Percentiles rank a stretch among this genome's conserved stretches.
Conservation (phyloP, 2,888 invertebrate genomes). For the Agriotes lineatus region DNA sequence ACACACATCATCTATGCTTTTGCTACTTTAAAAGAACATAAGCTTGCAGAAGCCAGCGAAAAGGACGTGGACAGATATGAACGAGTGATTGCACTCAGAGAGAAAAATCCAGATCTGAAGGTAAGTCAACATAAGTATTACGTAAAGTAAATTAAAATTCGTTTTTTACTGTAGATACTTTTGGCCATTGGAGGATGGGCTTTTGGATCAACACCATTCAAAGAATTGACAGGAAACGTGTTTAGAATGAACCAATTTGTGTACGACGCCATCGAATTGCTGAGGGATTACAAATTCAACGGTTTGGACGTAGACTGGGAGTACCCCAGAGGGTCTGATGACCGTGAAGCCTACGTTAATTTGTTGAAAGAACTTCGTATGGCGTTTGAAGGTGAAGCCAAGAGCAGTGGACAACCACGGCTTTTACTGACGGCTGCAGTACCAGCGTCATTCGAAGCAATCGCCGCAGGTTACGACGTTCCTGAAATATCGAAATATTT, state of each 20-base stretch:
- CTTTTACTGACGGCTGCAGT: constrained; percentile 82
- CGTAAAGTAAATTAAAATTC: background rate
- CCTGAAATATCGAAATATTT: constrained; percentile 94
- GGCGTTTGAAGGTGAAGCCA: constrained; percentile 93
- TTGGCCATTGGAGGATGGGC: constrained; percentile 96
- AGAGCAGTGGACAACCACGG: constrained; percentile 85
- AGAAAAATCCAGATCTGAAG: constrained; percentile 90
- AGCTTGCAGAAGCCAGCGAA: constrained; percentile 82
- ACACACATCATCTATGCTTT: constrained; percentile 97
- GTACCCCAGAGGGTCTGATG: constrained; percentile 91
- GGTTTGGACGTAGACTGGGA: constrained; percentile 96
- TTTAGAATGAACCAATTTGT: constrained; percentile 97
- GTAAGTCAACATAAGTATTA: constrained; percentile 62
- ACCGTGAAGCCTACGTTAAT: constrained; percentile 86
- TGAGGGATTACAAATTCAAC: constrained; percentile 91
- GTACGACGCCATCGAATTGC: constrained; percentile 93
- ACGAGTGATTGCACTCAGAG: constrained; percentile 85
- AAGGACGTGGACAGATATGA: constrained; percentile 90
- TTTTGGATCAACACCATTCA: constrained; percentile 94
- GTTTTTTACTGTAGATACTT: constrained; percentile 71
- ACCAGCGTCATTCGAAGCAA: constrained; percentile 93
- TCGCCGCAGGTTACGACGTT: constrained; percentile 94
- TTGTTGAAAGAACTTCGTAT: constrained; percentile 88
- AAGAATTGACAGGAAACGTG: constrained; percentile 90
- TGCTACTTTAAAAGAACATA: constrained; percentile 89